phyloP scores from a whole-genome alignment of 2,797 vertebrate species.

The Natrix natrix region DNA sequence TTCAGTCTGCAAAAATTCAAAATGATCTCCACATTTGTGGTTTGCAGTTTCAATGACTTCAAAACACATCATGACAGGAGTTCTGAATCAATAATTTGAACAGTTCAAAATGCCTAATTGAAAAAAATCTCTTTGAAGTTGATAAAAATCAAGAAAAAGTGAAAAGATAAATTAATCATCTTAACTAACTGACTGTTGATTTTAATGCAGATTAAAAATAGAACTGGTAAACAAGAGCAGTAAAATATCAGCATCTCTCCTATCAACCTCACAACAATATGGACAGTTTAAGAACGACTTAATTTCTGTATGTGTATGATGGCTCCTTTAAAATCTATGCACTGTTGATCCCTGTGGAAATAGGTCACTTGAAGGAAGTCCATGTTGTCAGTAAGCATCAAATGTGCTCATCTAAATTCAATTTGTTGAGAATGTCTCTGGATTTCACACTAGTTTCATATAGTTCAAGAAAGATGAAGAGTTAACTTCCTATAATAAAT shows the following conservation, averaged over 20 bases:
- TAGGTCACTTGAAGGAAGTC: neutral
- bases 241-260: neutral
- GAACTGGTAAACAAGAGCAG: neutral
- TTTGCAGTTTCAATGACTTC: neutral
- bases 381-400: neutral
- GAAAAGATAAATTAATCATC: neutral
- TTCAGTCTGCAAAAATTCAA: neutral
- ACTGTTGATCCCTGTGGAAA: neutral
- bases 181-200: neutral
- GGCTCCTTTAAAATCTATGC: neutral
- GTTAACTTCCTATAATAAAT: neutral
- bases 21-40: neutral
- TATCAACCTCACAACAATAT: neutral
- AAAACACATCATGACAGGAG: neutral
- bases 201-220: constrained; percentile 11
- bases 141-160: neutral
- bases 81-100: neutral
- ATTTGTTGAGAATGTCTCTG: neutral
- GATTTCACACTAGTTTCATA: neutral
- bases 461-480: neutral
- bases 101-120: neutral
- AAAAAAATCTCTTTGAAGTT: constrained; percentile 6
- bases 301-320: neutral
- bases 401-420: neutral
- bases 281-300: neutral